Percentiles rank a stretch among this genome's conserved stretches.
Evolutionary conservation across 2,113 vertebrate genomes (phyloP).

Genomic region (Mormoops blainvillei): DNA sequence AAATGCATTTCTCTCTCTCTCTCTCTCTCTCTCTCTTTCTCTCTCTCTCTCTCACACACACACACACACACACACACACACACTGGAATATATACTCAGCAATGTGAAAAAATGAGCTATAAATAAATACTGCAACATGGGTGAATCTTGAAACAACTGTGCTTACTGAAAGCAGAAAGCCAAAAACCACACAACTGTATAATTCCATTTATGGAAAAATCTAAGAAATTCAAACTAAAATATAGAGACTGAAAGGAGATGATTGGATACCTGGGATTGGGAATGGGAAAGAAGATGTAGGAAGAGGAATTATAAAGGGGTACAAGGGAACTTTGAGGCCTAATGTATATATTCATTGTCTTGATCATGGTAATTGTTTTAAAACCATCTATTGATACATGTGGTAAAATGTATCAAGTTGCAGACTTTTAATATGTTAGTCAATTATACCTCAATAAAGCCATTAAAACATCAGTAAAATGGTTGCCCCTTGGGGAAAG

Average conservation of each 20-base stretch:
- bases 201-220: background rate
- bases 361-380: background rate
- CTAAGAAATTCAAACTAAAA: background rate
- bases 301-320: rapidly evolving
- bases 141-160: background rate
- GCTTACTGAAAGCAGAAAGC: background rate
- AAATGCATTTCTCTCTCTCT: background rate
- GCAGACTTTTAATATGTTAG: background rate
- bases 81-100: background rate
- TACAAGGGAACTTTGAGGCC: background rate
- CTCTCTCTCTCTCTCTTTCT: too few species aligned
- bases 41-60: background rate
- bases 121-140: background rate
- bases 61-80: background rate
- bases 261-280: background rate
- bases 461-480: background rate
- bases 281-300: rapidly evolving
- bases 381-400: background rate
- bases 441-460: background rate
- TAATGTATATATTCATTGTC: too few species aligned
- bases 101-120: background rate
- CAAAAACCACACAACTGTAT: background rate
- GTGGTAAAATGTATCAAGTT: background rate
- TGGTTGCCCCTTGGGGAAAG: background rate
- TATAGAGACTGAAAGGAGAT: background rate